Conservation (phyloP, 2,113 vertebrate genomes). For the Bungarus multicinctus region DNA sequence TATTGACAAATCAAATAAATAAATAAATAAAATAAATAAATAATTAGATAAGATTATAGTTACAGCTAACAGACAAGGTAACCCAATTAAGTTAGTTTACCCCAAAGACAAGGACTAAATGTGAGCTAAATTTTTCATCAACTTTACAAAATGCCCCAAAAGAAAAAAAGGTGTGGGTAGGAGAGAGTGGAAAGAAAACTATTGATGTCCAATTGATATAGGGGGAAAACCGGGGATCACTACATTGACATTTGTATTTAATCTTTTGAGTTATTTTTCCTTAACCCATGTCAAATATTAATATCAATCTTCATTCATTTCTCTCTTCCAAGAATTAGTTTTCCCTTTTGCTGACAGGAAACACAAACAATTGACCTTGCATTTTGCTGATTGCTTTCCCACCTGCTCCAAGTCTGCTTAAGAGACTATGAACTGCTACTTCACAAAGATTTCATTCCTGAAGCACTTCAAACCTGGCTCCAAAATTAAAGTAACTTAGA, state of each 20-base stretch:
- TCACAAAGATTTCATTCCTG: neutral
- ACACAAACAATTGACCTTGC: accelerated
- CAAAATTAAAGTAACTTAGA: neutral
- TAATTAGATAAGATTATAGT: neutral
- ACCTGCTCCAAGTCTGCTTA: neutral
- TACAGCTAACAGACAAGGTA: neutral
- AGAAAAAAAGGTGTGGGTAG: neutral
- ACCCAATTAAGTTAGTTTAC: neutral
- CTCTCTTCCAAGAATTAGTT: accelerated
- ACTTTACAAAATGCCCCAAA: accelerated
- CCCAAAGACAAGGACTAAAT: accelerated
- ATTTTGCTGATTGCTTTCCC: neutral
- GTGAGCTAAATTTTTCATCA: neutral
- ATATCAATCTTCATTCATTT: neutral
- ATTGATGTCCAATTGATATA: neutral
- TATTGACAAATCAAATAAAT: no score
- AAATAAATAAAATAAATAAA: no score
- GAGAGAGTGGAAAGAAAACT: neutral
- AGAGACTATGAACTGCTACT: neutral
- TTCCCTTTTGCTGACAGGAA: neutral
- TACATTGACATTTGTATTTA: neutral
- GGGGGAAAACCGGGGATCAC: accelerated
- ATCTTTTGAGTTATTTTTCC: neutral
- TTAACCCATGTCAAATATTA: neutral
- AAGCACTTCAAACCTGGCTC: neutral